Conservation (phyloP, 2,113 vertebrate species). For the Hippocampus barbouri region DNA sequence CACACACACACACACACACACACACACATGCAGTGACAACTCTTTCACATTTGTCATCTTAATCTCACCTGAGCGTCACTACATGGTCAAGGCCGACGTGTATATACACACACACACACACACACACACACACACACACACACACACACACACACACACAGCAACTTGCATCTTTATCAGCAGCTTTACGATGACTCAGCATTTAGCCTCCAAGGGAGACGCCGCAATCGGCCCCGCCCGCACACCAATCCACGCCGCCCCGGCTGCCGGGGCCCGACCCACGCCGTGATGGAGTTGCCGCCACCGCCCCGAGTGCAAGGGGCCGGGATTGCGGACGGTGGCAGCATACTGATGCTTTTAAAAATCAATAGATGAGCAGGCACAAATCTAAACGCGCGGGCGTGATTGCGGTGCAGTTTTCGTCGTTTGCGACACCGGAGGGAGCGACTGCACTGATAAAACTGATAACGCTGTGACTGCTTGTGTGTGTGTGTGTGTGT, state of each 20-base stretch:
- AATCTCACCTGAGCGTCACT: slow-evolving; percentile 23
- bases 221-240: background rate
- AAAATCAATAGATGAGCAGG: background rate
- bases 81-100: background rate
- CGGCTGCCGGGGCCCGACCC: background rate
- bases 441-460: slow-evolving; percentile 7
- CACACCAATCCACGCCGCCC: background rate
- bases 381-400: background rate
- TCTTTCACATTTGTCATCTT: slow-evolving; percentile 6
- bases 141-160: background rate
- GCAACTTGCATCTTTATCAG: background rate
- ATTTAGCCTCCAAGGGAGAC: background rate
- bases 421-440: slow-evolving; percentile 2
- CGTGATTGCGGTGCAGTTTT: slow-evolving; percentile 7
- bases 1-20: too few relatives aligned
- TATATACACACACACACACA: background rate
- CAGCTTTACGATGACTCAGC: background rate
- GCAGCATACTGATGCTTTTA: slow-evolving; percentile 3
- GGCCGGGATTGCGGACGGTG: background rate
- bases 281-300: background rate
- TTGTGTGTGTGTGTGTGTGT: background rate
- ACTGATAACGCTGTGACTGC: background rate
- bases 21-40: background rate
- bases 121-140: background rate
- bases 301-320: background rate